Base-by-base conservation (phyloP, 2,797 vertebrate genomes). In the Acomys russatus region DNA sequence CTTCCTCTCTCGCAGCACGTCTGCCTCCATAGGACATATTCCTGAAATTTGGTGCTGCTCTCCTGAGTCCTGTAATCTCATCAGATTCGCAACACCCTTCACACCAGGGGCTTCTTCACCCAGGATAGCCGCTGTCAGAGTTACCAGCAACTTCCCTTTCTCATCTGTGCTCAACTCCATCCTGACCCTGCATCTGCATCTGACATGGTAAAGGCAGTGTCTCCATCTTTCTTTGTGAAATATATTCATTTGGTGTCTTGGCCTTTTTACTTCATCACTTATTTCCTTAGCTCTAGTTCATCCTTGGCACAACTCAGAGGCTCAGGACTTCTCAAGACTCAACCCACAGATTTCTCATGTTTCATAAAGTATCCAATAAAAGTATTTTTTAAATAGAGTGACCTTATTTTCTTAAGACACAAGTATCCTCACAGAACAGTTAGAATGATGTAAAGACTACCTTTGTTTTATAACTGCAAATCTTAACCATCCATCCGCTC, bases 141-240 rank as follows among this genome's bases (percentile, higher is more conserved):
- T 61, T 6, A 63, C 17, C 49, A 30, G 14, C 25, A 30, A 2
- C 63, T 22, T n/a, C 30, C 12, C 6, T 23, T 87, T 49, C 25
- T 73, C 54, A 4, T 3, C 5, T 8, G 2, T 33, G 35, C 66
- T 35, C 35, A 64, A 33, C 11, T 6, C 8, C 38, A 38, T 84
- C 25, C 74, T 6, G 6, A 33, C 3, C 17, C 56, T 54, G 28
- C 14, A 3, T 0, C 28, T 11, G 1, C 1, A 9, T 3, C 28
- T 6, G 64, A 11, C 38, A 33, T 33, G 18, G 71, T 11, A 18
- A 9, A 10, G 33, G 18, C 56, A 1, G 23, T 0, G 10, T 6
- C 3, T 6, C 3, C 7, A 79, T 4, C 6, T 0, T n/a, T 20
- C 28, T 82, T 70, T 44, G 22, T 44, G 28, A 83, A 51, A n/a